A percentile compares a stretch with the other conserved stretches of the same genome.
Evolutionary conservation across 2,797 vertebrate genomes (phyloP).

Genomic region (Epinephelus coioides): DNA sequence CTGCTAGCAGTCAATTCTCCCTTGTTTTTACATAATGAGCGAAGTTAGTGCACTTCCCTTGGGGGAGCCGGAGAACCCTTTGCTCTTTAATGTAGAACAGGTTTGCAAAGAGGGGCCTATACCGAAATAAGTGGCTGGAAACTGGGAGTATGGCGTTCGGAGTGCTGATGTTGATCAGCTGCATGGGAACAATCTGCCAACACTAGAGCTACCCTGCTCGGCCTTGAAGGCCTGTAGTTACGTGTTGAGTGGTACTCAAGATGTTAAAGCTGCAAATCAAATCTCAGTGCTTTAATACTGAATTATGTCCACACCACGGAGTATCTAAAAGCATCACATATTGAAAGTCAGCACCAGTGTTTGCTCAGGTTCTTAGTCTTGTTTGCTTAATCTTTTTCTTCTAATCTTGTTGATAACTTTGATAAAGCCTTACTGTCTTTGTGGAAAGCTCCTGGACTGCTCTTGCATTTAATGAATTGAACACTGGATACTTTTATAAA

Average conservation of each 20-base stretch:
- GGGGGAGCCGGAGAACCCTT: slow-evolving; percentile 55
- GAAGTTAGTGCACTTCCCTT: slow-evolving; percentile 37
- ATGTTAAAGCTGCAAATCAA: slow-evolving; percentile 15
- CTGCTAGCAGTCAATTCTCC: slow-evolving; percentile 49
- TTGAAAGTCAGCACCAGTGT: background rate
- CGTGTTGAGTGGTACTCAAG: background rate
- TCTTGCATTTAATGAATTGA: background rate
- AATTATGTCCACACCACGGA: background rate
- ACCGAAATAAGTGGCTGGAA: slow-evolving; percentile 56
- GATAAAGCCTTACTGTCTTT: background rate
- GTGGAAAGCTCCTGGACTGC: background rate
- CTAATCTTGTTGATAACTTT: background rate
- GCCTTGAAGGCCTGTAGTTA: slow-evolving; percentile 15
- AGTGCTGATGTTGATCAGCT: slow-evolving; percentile 63
- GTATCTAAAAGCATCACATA: background rate
- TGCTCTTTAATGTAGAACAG: slow-evolving; percentile 77
- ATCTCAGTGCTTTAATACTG: background rate
- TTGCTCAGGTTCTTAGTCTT: background rate
- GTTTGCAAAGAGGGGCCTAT: slow-evolving; percentile 55
- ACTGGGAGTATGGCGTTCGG: slow-evolving; percentile 45
- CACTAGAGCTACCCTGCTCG: slow-evolving; percentile 2
- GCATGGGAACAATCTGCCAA: slow-evolving; percentile 53
- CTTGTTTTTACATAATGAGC: slow-evolving; percentile 67
- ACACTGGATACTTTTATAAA: background rate
- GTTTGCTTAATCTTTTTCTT: slow-evolving; percentile 1